Evolutionary conservation across 2,797 vertebrate species (phyloP), one percentile per base, ranked within the genome.

Genomic region (Phrynocephalus vlangalii): DNA sequence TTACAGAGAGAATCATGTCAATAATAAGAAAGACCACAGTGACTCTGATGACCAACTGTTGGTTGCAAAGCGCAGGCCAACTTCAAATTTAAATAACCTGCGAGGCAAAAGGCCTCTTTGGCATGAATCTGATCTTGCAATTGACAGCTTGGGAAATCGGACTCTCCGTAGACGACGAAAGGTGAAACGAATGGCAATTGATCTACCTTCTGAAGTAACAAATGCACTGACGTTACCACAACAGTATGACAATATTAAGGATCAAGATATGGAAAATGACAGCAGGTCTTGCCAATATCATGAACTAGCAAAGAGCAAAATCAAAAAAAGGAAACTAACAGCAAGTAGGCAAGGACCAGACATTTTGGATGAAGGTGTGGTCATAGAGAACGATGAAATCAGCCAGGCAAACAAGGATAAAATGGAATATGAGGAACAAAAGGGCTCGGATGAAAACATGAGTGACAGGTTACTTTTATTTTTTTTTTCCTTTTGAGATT

Each of bases 381-480:
- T 98, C 89, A 97, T 99, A 95, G 98, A 99, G 95, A 98, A 96
- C 10, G 98, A 99, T 94, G 99, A 99, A 88, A 16, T 91, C 16
- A 95, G 79, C 86, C 98, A 96, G 48, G 86, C 87, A 66, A 97
- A 95, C 93, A 99, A 98, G 91, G 99, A 99, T 95, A 99, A 98
- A 95, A 99, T 99, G 99, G 99, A 99, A 56, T 97, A 96, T 38
- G 98, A 99, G 92, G 98, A 99, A 89, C 98, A 98, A 90, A 99
- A 99, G 93, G 98, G 97, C 85, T 99, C 98, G 1, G 99, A 99
- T 94, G 99, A 99, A 94, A 98, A 99, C 95, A 99, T 99, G 99
- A 99, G 98, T 94, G 99, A 99, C 98, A 99, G 99, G 98, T 99
- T 97, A 97, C 96, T 97, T 96, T 90, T 93, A 76, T 86, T 28